Evolutionary conservation across 1,140 invertebrate genomes (phyloP).

Genomic region (Aphelenchoides avenae): DNA sequence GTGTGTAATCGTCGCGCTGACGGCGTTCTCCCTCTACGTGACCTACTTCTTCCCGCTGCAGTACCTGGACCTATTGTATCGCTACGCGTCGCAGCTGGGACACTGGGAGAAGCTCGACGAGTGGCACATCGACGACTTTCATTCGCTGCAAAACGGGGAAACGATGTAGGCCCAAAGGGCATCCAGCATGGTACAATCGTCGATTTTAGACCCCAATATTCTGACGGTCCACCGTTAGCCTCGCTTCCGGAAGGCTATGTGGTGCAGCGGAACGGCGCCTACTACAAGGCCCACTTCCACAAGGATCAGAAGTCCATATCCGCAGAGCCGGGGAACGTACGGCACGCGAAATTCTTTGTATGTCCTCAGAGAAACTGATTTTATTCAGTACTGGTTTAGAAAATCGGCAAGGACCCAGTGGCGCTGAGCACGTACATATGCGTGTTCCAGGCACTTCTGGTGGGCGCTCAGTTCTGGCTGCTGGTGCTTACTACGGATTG

Average conservation of each 20-base stretch:
- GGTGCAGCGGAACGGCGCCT: conserved; percentile 73
- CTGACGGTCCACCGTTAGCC: too few species aligned
- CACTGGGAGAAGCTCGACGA: conserved; percentile 72
- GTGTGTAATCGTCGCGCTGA: conserved; percentile 74
- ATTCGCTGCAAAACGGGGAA: conserved; percentile 9
- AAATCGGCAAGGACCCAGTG: conserved; percentile 80
- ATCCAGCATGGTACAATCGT: too few species aligned
- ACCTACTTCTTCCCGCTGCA: conserved; percentile 72
- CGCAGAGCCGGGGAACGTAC: too few species aligned
- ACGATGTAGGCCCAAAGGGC: too few species aligned
- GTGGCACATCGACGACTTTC: conserved; percentile 4
- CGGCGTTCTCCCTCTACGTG: conserved; percentile 75
- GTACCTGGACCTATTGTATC: conserved; percentile 82
- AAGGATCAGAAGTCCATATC: conserved; percentile 69
- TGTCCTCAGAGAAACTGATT: too few species aligned
- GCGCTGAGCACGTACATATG: conserved; percentile 72
- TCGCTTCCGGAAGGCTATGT: too few species aligned
- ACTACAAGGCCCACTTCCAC: conserved; percentile 69
- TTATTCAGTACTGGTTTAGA: too few species aligned
- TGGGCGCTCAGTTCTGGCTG: conserved; percentile 73
- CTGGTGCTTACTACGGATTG: conserved; percentile 76
- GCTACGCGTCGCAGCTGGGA: conserved; percentile 81
- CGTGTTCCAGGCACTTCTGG: conserved; percentile 62
- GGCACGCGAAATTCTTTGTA: too few species aligned
- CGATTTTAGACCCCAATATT: too few species aligned